These are phyloP conservation scores for Rhagonycha lutea DNA, from an alignment of 2,888 invertebrate genomes.

Conservation along the genomic window DNA sequence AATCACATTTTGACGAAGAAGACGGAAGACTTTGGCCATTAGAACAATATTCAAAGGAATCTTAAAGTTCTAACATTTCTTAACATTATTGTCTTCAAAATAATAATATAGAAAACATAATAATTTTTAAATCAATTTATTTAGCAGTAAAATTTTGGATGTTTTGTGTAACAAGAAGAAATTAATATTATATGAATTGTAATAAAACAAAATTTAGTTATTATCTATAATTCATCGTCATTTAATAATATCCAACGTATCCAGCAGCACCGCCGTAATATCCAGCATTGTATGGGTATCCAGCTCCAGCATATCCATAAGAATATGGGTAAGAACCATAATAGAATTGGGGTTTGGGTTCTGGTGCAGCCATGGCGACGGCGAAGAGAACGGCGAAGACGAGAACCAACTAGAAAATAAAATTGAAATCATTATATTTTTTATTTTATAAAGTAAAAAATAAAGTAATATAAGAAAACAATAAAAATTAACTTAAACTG, in stretches of 20 bases:
- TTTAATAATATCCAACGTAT: constrained; percentile 3
- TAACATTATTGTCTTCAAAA: too few relatives aligned
- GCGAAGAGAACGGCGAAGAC: constrained; percentile 26
- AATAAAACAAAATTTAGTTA: background rate
- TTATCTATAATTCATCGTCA: background rate
- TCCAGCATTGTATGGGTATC: constrained; percentile 8
- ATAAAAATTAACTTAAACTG: background rate
- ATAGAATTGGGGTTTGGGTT: constrained; percentile 15
- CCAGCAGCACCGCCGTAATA: background rate
- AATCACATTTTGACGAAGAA: too few relatives aligned
- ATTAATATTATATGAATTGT: background rate
- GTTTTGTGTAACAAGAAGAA: background rate
- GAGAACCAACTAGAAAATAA: constrained; percentile 20
- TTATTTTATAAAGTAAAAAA: background rate
- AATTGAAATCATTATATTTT: background rate
- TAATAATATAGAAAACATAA: background rate
- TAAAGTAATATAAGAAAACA: too few relatives aligned
- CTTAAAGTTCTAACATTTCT: too few relatives aligned
- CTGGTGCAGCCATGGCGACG: constrained; percentile 25
- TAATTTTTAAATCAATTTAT: background rate
- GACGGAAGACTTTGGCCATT: too few relatives aligned
- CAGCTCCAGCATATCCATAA: constrained; percentile 4
- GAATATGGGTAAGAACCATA: background rate
- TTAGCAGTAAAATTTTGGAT: background rate
- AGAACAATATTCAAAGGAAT: too few relatives aligned